A percentile compares a stretch with the other conserved stretches of the same genome.
Evolutionary conservation across 2,888 invertebrate genomes (phyloP).

Genomic region (Drosophila anomalata): DNA sequence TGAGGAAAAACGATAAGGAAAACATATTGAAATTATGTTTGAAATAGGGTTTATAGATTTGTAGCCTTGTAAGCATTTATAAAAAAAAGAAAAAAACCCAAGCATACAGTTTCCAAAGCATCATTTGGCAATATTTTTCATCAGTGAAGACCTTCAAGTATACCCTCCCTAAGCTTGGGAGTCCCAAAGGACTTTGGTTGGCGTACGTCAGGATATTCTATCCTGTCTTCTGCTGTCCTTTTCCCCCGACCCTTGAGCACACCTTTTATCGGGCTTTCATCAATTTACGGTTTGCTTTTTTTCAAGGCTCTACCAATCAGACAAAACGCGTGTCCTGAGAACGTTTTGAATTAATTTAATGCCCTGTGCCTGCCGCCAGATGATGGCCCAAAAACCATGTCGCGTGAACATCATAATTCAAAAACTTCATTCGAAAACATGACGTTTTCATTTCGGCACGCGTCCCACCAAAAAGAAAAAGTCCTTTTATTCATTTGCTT

Average conservation of each 20-base stretch:
- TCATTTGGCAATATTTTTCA: conserved; percentile 4
- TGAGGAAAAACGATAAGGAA: neutral
- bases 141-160: conserved; percentile 9
- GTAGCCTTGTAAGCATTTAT: neutral
- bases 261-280: conserved; percentile 68
- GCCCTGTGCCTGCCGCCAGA: conserved; percentile 56
- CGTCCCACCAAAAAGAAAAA: conserved; percentile 36
- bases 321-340: conserved; percentile 76
- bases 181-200: conserved; percentile 65
- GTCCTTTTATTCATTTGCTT: conserved; percentile 18
- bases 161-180: conserved; percentile 50
- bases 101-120: neutral
- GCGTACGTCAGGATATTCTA: conserved; percentile 45
- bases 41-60: neutral
- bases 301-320: conserved; percentile 67
- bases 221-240: conserved; percentile 5
- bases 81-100: neutral
- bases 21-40: conserved; percentile 1
- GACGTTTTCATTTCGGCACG: conserved; percentile 77
- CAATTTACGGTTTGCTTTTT: conserved; percentile 46
- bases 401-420: conserved; percentile 77
- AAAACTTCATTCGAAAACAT: conserved; percentile 78
- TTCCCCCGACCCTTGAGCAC: conserved; percentile 27
- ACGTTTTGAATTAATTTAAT: conserved; percentile 80
- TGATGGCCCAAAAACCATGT: conserved; percentile 43